Evolutionary conservation across 2,797 vertebrate species (phyloP).

Genomic region (Schizopygopsis malacanthus): DNA sequence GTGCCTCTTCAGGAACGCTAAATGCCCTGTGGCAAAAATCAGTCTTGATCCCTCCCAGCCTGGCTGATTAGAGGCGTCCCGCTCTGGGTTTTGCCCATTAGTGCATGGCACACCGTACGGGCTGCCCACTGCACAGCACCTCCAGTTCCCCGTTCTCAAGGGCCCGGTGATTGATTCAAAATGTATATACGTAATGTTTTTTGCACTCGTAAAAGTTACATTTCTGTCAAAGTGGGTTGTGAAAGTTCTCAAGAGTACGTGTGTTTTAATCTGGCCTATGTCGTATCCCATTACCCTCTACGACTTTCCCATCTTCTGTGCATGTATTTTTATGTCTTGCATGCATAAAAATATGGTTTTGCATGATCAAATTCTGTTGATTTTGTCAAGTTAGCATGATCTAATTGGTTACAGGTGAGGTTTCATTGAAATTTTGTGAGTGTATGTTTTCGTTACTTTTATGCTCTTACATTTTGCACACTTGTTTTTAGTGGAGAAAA

Average conservation of each 20-base stretch:
- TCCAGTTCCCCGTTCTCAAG: background rate
- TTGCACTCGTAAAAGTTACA: background rate
- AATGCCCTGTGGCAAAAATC: conserved; percentile 82
- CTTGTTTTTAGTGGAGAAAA: background rate
- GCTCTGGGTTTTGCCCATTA: conserved; percentile 41
- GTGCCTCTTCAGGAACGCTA: conserved; percentile 72
- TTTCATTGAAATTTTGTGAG: too few species aligned
- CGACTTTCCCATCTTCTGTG: background rate
- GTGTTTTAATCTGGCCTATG: background rate
- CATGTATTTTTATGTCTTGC: background rate
- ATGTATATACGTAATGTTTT: background rate
- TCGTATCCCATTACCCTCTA: background rate
- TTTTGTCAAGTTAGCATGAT: background rate
- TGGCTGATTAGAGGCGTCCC: conserved; percentile 55
- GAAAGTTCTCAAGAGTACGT: background rate
- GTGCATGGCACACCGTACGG: conserved; percentile 27
- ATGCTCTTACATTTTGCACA: background rate
- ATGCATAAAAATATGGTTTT: background rate
- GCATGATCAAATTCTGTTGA: background rate
- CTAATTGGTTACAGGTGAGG: background rate
- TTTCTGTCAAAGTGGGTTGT: conserved; percentile 7
- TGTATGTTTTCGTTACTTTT: background rate
- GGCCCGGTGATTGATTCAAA: conserved; percentile 18
- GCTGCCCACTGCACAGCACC: conserved; percentile 39
- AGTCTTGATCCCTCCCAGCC: conserved; percentile 72